Percentiles rank a stretch among this genome's conserved stretches.
Conservation (phyloP, 2,113 vertebrate species). For the Oenanthe oenanthe region DNA sequence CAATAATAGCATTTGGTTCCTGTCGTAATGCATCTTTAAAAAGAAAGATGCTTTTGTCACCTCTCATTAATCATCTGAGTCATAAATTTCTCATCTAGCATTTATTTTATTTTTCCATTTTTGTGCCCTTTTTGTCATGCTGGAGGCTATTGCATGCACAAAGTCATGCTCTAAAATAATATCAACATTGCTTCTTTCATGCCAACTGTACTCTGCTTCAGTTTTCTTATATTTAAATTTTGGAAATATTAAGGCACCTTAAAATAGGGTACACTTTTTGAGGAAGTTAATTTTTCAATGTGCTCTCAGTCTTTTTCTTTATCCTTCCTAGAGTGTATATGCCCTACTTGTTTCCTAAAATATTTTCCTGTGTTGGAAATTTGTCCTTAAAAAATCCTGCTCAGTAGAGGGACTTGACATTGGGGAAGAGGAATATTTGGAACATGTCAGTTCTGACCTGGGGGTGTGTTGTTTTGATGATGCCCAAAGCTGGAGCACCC, state of each 20-base stretch:
- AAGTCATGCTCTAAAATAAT: not conserved
- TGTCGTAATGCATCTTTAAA: not conserved
- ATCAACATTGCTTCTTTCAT: not conserved
- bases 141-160: not conserved
- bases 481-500: not conserved
- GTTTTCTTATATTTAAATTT: not conserved
- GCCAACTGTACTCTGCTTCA: not conserved
- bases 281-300: not conserved
- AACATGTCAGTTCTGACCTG: not conserved
- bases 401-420: not conserved
- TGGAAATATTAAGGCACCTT: not conserved
- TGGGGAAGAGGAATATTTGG: not conserved
- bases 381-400: not conserved
- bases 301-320: not conserved
- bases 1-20: not conserved
- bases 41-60: not conserved
- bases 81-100: not conserved
- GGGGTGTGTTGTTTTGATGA: not conserved
- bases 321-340: not conserved
- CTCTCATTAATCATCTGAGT: not conserved
- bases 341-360: not conserved
- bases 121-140: not conserved
- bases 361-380: not conserved
- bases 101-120: constrained; percentile 1
- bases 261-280: not conserved